Evolutionary conservation across 1,140 invertebrate genomes (phyloP), one percentile per base, ranked within the genome.

Genomic region (Pentalonia nigronervosa): DNA sequence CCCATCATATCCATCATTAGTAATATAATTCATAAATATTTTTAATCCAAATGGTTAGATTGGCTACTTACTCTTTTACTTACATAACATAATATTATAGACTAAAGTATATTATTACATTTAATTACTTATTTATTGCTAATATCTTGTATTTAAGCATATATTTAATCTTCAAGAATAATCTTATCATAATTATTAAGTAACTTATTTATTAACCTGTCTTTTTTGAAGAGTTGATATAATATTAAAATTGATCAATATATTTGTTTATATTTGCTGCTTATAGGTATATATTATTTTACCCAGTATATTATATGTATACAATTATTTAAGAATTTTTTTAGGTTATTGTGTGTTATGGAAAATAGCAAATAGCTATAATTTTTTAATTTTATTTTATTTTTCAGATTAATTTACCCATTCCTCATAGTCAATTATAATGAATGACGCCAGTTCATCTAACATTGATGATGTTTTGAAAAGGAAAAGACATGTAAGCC

Each of bases 401-500:
- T 47, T 91, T 91, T 76, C 56, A 91, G 90, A 47, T 90, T 90
- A 7, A 53, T 20, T 34, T 76, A 47, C 25, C 47, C 1, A 47
- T 76, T 91, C 21, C 9, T n/a, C 7, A n/a, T 1, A n/a, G 45
- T 21, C 20, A 76, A 83, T 34, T 53, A 93, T 48, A 25, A 93
- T 93, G 91, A 93, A 86, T 86, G 81, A 93, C 34, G 2, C 91
- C 36, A 93, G 20, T 86, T 93, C 91, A 86, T 93, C 91, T 4
- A 93, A 86, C 25, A 86, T 56, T 93, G 91, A 84, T 53, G 91
- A 21, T 41, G 81, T 56, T 83, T 92, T 83, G 17, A 93, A 93
- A 93, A 93, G 91, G 36, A 93, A 93, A 53, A 86, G 91, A 53
- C 91, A 93, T 56, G 91, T 93, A 86, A 93, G 91, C 0, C 8